A percentile compares a stretch with the other conserved stretches of the same genome.
Conservation (phyloP, 2,113 vertebrate species). For the Heptranchias perlo region DNA sequence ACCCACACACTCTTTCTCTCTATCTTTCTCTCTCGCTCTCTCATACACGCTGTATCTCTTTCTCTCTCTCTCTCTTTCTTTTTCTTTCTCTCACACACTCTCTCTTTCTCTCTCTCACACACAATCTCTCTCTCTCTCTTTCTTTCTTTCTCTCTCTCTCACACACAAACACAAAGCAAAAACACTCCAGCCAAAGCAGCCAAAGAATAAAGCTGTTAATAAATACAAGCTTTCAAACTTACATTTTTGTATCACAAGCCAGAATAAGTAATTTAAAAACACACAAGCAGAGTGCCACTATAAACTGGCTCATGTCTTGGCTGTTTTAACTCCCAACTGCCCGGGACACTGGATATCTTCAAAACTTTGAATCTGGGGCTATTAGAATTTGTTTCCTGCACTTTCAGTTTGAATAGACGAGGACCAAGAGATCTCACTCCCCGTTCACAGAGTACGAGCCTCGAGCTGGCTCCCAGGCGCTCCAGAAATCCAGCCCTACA, state of each 20-base stretch:
- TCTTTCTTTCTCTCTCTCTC: neutral
- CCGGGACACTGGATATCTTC: neutral
- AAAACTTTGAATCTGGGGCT: neutral
- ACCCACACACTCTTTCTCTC: too few species aligned
- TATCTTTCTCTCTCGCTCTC: neutral
- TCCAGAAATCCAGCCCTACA: too few species aligned
- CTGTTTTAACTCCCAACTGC: neutral
- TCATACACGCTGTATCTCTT: too few species aligned
- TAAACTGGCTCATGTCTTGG: neutral
- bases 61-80: too few species aligned
- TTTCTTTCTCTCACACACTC: neutral
- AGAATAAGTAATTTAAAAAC: neutral
- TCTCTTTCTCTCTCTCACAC: neutral
- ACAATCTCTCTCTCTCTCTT: too few species aligned
- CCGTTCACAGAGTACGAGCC: neutral
- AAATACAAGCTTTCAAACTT: conserved; percentile 6
- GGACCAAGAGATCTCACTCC: neutral
- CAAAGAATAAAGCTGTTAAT: neutral
- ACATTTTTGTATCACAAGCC: neutral
- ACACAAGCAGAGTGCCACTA: neutral
- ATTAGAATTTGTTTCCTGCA: neutral
- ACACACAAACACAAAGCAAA: neutral
- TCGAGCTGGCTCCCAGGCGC: too few species aligned
- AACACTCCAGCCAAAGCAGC: neutral
- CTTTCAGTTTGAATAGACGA: neutral